Percentiles rank a stretch among this genome's conserved stretches.
Conservation (phyloP, 2,113 vertebrate genomes). For the Perca flavescens region DNA sequence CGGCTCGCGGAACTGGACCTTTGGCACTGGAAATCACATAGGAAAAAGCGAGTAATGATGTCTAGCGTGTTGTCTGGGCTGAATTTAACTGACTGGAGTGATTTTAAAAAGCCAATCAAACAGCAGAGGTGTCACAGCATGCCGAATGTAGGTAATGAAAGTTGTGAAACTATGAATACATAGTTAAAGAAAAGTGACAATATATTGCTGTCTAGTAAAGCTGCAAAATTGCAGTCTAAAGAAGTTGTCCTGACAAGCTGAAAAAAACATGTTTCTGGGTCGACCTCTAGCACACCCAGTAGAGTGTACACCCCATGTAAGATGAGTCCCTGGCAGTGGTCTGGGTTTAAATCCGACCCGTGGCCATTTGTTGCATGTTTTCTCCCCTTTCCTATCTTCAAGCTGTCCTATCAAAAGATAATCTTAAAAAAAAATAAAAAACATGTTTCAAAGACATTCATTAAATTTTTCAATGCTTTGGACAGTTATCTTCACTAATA, state of each 20-base stretch:
- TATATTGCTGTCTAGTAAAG: background rate
- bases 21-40: slow-evolving; percentile 87
- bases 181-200: background rate
- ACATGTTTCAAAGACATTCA: background rate
- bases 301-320: too few species aligned
- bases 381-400: too few species aligned
- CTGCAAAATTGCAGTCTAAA: background rate
- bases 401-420: too few species aligned
- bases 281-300: too few species aligned
- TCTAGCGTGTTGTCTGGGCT: background rate
- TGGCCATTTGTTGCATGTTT: too few species aligned
- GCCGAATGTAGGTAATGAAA: background rate
- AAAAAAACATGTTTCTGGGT: too few species aligned
- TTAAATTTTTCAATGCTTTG: background rate
- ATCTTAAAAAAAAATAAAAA: background rate
- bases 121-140: slow-evolving; percentile 10
- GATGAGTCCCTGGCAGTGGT: too few species aligned
- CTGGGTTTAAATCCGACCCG: too few species aligned
- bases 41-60: background rate
- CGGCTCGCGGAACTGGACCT: slow-evolving; percentile 91
- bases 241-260: background rate
- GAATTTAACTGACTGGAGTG: background rate
- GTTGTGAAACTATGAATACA: background rate
- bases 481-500: too few species aligned
- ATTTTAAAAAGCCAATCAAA: slow-evolving; percentile 20